Evolutionary conservation across 2,888 invertebrate genomes (phyloP).

Genomic region (Sinopyrophorus schimmeli): DNA sequence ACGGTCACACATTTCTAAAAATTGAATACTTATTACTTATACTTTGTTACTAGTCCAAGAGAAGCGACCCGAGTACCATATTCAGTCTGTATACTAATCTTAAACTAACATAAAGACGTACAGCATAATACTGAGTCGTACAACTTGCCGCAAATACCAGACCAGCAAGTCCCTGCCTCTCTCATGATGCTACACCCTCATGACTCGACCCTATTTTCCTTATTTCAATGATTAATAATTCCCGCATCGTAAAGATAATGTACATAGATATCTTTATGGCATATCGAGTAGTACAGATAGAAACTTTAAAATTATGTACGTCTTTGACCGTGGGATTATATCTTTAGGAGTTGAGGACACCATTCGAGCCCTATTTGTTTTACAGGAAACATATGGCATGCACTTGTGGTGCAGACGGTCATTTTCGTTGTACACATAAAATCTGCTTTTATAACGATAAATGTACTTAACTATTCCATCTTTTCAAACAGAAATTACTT

Average conservation of each 20-base stretch:
- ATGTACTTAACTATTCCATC: not conserved
- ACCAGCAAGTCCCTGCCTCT: slow-evolving; percentile 21
- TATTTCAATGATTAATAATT: slow-evolving; percentile 10
- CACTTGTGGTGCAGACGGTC: slow-evolving; percentile 38
- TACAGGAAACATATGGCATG: slow-evolving; percentile 39
- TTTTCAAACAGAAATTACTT: slow-evolving; percentile 2
- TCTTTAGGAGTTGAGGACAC: slow-evolving; percentile 9
- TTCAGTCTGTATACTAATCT: slow-evolving; percentile 20
- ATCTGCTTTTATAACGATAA: too few species aligned
- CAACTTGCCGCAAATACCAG: slow-evolving; percentile 5
- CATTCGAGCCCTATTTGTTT: slow-evolving; percentile 8
- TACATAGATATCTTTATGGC: too few species aligned
- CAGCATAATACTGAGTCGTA: slow-evolving; percentile 24
- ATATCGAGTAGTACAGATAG: slow-evolving; percentile 6
- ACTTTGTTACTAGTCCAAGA: too few species aligned
- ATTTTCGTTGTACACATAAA: slow-evolving; percentile 15
- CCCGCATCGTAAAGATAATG: slow-evolving; percentile 4
- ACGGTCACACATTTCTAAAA: too few species aligned
- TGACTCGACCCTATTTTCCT: slow-evolving; percentile 17
- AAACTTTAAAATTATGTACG: slow-evolving; percentile 9
- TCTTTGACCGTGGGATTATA: slow-evolving; percentile 18
- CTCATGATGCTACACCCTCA: slow-evolving; percentile 23
- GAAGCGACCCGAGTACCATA: too few species aligned
- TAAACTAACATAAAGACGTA: slow-evolving; percentile 26
- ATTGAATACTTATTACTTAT: too few species aligned